Base-by-base conservation (phyloP, 64 coral and sea anemone genomes). In the Montipora sp. region DNA sequence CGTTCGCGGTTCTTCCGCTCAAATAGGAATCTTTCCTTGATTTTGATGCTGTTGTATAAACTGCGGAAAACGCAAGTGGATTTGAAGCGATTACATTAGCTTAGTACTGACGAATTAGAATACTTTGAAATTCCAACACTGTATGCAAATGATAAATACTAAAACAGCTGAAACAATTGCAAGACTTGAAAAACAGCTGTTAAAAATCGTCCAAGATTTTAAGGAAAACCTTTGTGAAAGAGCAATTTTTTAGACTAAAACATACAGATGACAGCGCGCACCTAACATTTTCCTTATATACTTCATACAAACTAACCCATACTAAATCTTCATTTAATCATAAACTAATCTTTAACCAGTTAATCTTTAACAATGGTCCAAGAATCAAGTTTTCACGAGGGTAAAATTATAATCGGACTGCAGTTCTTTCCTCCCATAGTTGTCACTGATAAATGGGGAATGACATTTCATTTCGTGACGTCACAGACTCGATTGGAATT, bases 51-150 rank as follows among this genome's bases (percentile, higher is more conserved):
- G 14, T 63, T 63, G 60, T 63, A 63, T 36, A 36, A 36, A 15
- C 14, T 63, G 53, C 11, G 60, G 14, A 63, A 63, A 63, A 63
- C 9, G 14, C 60, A 11, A 63, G 60, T 1, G 9, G 60, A 63
- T 63, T 63, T 63, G 13, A 4, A 15, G 60, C 9, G 11, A 63
- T 63, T 14, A 63, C 59, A 9, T 10, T 16, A 59, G 82, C 36
- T 59, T 21, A 85, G 70, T 71, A 85, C 45, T 23, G 2, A 72
- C 20, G 63, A 72, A 71, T 72, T 47, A 68, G 46, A 23, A 71
- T 3, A 14, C 20, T 84, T 85, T 47, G 19, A 51, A 85, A 72
- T 85, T 72, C 82, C 82, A 85, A 85, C 68, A 50, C 63, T 48
- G 15, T 69, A 84, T 84, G 81, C 24, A n/a, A 84, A 84, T 84